Conservation (phyloP, 2,797 vertebrate species). For the Astyanax mexicanus region DNA sequence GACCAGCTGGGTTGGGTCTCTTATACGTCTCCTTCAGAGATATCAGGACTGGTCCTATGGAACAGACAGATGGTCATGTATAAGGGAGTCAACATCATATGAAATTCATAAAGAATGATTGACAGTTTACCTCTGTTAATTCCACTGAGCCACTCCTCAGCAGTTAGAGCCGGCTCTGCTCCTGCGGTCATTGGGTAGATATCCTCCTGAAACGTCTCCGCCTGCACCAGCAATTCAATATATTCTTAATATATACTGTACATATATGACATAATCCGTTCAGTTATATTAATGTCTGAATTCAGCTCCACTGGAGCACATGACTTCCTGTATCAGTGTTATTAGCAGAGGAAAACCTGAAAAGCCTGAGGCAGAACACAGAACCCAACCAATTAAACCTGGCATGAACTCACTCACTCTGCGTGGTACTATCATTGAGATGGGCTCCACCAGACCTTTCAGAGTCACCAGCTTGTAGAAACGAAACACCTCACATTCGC, state of each 20-base stretch:
- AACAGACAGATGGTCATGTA: neutral
- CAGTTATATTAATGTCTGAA: neutral
- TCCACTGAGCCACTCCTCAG: conserved; percentile 85
- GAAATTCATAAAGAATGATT: neutral
- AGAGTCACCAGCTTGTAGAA: conserved; percentile 89
- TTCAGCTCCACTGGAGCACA: neutral
- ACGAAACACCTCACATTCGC: conserved; percentile 83
- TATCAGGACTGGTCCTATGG: conserved; percentile 84
- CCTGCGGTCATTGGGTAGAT: conserved; percentile 88
- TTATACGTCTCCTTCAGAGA: conserved; percentile 86
- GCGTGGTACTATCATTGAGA: conserved; percentile 89
- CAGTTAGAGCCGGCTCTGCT: conserved; percentile 80
- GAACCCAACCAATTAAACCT: neutral
- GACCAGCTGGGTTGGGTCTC: conserved; percentile 74
- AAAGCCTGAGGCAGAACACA: neutral
- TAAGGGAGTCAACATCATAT: neutral
- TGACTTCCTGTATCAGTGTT: conserved; percentile 42
- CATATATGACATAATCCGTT: conserved; percentile 7
- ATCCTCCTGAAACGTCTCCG: conserved; percentile 88
- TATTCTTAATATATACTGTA: too few relatives aligned
- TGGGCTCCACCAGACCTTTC: conserved; percentile 86
- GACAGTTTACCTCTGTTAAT: conserved; percentile 79
- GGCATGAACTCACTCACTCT: conserved; percentile 75
- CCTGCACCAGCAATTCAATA: conserved; percentile 67
- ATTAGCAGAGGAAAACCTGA: too few relatives aligned